These are phyloP conservation scores for Hippasteria phrygiana DNA, from an alignment of 53 echinoderm and acorn worm genomes.

Conservation along the genomic window DNA sequence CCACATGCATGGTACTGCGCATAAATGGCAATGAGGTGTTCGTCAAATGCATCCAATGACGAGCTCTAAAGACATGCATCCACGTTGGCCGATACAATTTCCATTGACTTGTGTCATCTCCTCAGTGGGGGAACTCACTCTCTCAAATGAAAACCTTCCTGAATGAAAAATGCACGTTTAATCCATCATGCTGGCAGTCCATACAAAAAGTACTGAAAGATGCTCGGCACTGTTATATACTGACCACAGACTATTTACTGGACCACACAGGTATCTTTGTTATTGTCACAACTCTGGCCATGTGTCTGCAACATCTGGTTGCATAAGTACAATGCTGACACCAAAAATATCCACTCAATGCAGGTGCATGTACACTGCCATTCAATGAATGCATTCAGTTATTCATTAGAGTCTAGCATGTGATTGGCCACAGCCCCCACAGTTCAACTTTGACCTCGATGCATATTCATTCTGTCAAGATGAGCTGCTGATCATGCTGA, in stretches of 20 bases:
- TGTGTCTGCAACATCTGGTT: not conserved
- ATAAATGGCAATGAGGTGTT: not conserved
- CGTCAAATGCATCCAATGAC: not conserved
- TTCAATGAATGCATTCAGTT: slow-evolving; percentile 32
- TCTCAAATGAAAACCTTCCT: not conserved
- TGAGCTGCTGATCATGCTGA: slow-evolving; percentile 39
- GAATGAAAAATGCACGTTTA: not conserved
- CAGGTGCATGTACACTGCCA: not conserved
- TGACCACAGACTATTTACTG: not conserved
- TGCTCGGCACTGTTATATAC: not conserved
- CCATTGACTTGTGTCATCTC: not conserved
- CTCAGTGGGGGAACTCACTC: not conserved
- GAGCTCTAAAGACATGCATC: not conserved
- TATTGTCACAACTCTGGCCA: not conserved
- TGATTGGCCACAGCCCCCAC: slow-evolving; percentile 24
- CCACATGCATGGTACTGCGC: not conserved
- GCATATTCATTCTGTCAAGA: slow-evolving; percentile 34
- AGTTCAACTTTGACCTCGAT: slow-evolving; percentile 38
- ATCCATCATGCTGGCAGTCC: not conserved
- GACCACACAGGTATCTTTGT: not conserved
- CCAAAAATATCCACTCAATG: not conserved
- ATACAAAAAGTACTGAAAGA: not conserved
- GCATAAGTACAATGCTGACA: slow-evolving; percentile 30
- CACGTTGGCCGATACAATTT: not conserved
- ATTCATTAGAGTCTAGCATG: not conserved